These are phyloP conservation scores for Leptinotarsa texana DNA, from an alignment of 1,140 invertebrate genomes.

Conservation along the genomic window DNA sequence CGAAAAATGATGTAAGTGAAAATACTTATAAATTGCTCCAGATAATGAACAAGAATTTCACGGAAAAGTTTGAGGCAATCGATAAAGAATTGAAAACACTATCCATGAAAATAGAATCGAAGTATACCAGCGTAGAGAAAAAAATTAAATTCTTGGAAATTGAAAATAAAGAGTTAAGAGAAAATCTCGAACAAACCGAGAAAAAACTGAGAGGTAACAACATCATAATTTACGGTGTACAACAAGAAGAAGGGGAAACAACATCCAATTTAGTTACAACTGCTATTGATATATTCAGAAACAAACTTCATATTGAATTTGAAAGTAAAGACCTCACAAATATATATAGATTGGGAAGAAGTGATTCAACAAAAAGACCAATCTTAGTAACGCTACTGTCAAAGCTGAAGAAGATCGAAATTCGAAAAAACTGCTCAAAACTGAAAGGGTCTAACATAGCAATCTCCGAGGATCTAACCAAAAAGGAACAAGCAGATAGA, in stretches of 20 bases:
- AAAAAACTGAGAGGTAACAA: not conserved
- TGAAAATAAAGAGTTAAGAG: conserved; percentile 8
- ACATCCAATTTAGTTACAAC: not conserved
- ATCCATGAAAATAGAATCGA: not conserved
- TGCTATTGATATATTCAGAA: conserved; percentile 5
- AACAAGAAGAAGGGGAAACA: not conserved
- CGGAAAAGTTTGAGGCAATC: not conserved
- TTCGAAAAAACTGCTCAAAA: conserved; percentile 9
- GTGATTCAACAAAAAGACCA: conserved; percentile 9
- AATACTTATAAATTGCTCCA: conserved; percentile 1
- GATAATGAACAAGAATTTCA: conserved; percentile 13
- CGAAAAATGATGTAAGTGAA: not conserved
- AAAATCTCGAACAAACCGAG: conserved; percentile 7
- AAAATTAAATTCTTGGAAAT: conserved; percentile 1
- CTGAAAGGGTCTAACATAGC: conserved; percentile 2
- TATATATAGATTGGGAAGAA: conserved; percentile 16
- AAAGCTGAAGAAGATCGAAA: conserved; percentile 5
- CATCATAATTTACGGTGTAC: not conserved
- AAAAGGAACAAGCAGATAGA: conserved; percentile 3
- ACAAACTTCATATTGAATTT: not conserved
- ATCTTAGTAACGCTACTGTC: conserved; percentile 6
- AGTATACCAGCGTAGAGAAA: not conserved
- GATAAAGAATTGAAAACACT: not conserved
- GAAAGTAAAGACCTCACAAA: conserved; percentile 3
- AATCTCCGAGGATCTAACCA: conserved; percentile 2